Percentiles rank a stretch among this genome's conserved stretches.
Evolutionary conservation across 2,113 vertebrate species (phyloP).

Genomic region (Pristiophorus japonicus): DNA sequence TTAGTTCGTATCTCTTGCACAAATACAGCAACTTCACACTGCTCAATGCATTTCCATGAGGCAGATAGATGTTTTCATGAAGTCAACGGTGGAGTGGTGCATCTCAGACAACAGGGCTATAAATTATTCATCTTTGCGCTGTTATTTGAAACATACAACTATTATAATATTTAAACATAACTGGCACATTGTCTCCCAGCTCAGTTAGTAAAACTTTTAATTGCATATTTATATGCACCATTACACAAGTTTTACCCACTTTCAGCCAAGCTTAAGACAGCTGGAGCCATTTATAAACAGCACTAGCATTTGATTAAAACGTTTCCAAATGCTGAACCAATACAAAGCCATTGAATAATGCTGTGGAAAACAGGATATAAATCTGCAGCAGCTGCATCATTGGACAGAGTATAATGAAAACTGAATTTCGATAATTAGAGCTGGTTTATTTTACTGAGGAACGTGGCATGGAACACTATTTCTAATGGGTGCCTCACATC

Average conservation of each 20-base stretch:
- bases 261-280: not conserved
- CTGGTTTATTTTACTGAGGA: not conserved
- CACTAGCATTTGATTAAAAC: not conserved
- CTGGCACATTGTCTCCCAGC: not conserved
- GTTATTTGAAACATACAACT: not conserved
- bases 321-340: not conserved
- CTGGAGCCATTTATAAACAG: not conserved
- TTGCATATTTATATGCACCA: not conserved
- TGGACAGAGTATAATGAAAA: not conserved
- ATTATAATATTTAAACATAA: not conserved
- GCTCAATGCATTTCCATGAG: not conserved
- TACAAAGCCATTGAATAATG: not conserved
- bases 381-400: conserved; percentile 13
- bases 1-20: not conserved
- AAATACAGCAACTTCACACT: not conserved
- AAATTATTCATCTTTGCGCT: not conserved
- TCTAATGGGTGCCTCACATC: not conserved
- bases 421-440: not conserved
- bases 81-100: not conserved
- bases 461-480: not conserved
- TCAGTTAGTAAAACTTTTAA: conserved; percentile 3
- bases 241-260: not conserved
- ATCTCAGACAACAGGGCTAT: not conserved
- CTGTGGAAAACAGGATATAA: not conserved
- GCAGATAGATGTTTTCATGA: not conserved